These are phyloP conservation scores for Aselliscus stoliczkanus DNA, from an alignment of 2,797 vertebrate genomes.

Conservation along the genomic window DNA sequence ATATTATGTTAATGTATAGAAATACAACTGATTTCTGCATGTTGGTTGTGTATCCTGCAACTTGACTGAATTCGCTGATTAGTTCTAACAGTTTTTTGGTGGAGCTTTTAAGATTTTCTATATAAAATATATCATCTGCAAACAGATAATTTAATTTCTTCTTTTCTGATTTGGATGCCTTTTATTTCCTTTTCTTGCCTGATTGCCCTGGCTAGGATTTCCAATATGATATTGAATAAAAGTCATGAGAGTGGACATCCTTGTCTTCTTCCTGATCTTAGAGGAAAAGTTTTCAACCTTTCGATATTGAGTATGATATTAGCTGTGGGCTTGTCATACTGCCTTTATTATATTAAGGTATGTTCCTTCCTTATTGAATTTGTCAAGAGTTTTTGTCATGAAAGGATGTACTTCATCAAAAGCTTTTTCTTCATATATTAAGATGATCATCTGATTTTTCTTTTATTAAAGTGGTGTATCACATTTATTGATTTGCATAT, in stretches of 20 bases:
- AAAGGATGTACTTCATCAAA: too few relatives aligned
- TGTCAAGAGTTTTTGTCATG: too few relatives aligned
- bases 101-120: neutral
- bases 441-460: too few relatives aligned
- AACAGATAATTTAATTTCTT: neutral
- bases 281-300: neutral
- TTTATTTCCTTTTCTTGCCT: neutral
- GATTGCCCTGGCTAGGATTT: neutral
- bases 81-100: neutral
- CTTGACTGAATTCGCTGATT: neutral
- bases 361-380: neutral
- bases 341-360: neutral
- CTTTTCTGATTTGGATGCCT: neutral
- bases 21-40: neutral
- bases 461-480: neutral
- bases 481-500: neutral
- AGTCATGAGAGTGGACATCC: neutral
- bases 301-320: neutral
- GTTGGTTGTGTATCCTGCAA: neutral
- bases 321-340: neutral
- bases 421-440: too few relatives aligned
- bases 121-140: neutral
- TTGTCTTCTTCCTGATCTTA: neutral
- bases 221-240: neutral
- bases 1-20: neutral